A percentile compares a stretch with the other conserved stretches of the same genome.
Evolutionary conservation across 2,797 vertebrate genomes (phyloP).

Genomic region (Poecile montanus): DNA sequence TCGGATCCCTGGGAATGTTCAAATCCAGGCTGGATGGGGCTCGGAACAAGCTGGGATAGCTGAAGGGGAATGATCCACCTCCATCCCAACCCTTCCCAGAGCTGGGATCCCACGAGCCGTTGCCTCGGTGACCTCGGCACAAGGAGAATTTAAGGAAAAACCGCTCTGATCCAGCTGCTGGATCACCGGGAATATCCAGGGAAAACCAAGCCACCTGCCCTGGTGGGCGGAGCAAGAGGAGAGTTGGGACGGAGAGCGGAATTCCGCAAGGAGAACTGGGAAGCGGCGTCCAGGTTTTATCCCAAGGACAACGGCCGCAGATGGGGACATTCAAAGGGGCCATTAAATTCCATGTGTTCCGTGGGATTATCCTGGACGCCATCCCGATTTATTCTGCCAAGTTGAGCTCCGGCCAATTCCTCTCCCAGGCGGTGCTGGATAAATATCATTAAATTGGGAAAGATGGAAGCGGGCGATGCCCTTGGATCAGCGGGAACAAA

Average conservation of each 20-base stretch:
- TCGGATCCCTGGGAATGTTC: neutral
- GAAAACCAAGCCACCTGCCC: neutral
- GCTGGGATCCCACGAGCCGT: neutral
- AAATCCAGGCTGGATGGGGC: too few species aligned
- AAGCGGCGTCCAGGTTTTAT: neutral
- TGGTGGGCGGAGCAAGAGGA: too few species aligned
- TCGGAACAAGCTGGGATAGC: neutral
- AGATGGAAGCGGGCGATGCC: conserved; percentile 51
- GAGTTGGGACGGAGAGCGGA: fast-evolving
- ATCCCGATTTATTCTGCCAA: conserved; percentile 48
- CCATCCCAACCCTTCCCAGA: neutral
- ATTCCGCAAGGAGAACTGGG: neutral
- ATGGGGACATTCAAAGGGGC: conserved; percentile 45
- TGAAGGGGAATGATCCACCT: neutral
- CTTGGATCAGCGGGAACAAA: conserved; percentile 30
- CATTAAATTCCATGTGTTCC: conserved; percentile 65
- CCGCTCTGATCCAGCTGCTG: fast-evolving
- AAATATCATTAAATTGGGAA: conserved; percentile 63
- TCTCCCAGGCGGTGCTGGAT: conserved; percentile 49
- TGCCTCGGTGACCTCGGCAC: fast-evolving
- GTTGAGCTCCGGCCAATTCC: conserved; percentile 50
- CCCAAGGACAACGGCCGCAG: conserved; percentile 33
- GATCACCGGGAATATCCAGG: fast-evolving
- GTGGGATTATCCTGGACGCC: conserved; percentile 53
- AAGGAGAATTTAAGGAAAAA: neutral